A percentile compares a stretch with the other conserved stretches of the same genome.
Evolutionary conservation across 2,113 vertebrate species (phyloP).

Genomic region (Synchiropus splendidus): DNA sequence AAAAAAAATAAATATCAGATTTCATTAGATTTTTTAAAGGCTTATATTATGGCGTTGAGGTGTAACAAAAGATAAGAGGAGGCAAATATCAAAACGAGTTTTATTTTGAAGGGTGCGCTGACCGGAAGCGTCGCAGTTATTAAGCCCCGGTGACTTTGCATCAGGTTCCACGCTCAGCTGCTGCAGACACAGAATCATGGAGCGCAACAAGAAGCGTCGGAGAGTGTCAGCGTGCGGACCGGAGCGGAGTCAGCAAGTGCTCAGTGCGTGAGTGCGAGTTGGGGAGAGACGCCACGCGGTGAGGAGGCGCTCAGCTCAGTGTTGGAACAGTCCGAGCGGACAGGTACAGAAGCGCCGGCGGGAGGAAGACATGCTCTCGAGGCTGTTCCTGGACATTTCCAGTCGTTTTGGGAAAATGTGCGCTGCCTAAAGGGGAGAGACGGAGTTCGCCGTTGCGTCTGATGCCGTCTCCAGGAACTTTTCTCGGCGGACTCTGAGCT

Average conservation of each 20-base stretch:
- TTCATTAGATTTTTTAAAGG: no score
- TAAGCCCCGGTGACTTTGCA: background rate
- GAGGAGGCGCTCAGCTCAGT: background rate
- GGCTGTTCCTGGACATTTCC: conserved; percentile 4
- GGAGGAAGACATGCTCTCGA: conserved; percentile 13
- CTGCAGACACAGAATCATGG: conserved; percentile 45
- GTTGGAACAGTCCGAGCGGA: no score
- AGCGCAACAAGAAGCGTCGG: conserved; percentile 49
- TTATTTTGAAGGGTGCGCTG: conserved; percentile 23
- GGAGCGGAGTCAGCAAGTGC: conserved; percentile 8
- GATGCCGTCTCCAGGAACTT: conserved; percentile 15
- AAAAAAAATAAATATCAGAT: no score
- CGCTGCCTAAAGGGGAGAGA: conserved; percentile 16
- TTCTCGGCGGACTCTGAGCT: conserved; percentile 23
- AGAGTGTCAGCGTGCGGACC: conserved; percentile 25
- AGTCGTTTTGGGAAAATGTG: conserved; percentile 8
- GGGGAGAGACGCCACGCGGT: background rate
- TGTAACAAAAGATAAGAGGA: no score
- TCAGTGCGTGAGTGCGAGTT: conserved; percentile 15
- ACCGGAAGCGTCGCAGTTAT: conserved; percentile 14
- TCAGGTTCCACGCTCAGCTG: conserved; percentile 18
- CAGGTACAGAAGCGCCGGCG: no score
- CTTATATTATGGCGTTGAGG: no score
- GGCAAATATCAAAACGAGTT: background rate
- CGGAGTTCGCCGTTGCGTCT: conserved; percentile 14